Base-by-base conservation (phyloP, 2,797 vertebrate species). In the Neosilurus hyrtlii region DNA sequence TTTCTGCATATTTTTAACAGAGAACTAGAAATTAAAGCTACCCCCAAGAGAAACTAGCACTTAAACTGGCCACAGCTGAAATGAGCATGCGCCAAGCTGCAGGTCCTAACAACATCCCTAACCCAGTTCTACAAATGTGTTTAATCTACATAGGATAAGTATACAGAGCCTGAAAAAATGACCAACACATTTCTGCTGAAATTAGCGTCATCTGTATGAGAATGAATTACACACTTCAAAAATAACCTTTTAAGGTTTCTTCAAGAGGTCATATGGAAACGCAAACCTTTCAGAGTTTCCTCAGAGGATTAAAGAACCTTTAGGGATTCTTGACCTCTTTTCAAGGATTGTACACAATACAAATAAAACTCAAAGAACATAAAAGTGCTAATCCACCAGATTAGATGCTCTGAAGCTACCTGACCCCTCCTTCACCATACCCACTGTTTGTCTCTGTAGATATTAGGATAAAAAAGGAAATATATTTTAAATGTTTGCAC, bases 51-150 rank as follows among this genome's bases (percentile, higher is more conserved):
- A 63, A 77, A 37, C 75, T 77, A 77, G 59, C 59, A 63, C 78
- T 82, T 84, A 70, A 35, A 51, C 59, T 79, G 82, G 61, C 59
- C 61, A 82, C 43, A 86, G 73, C 62, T 80, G 84, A 80, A 77
- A 24, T 24, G 37, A 26, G 74, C 57, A 77, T 4, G 35, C 43
- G 22, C 22, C 35, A 24, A 35, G 10, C 49, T 51, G 56, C 56
- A 61, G 56, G 4, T 35, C 54, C 30, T 76, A 43, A 65, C 62
- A 52, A 67, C 43, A 66, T 79, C 61, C 9, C 16, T 9, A 56
- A 35, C 20, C 26, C 24, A 30, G 16, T 20, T 56, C 49, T 67
- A 67, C 11, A 56, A 37, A 35, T 15, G 24, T 37, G 24, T 54
- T 7, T 7, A 24, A 56, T 49, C 77, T 67, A 43, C 43, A 43